These are phyloP conservation scores for Scolopax bukidnonensis DNA, from an alignment of 2,797 vertebrate genomes.

Conservation along the genomic window DNA sequence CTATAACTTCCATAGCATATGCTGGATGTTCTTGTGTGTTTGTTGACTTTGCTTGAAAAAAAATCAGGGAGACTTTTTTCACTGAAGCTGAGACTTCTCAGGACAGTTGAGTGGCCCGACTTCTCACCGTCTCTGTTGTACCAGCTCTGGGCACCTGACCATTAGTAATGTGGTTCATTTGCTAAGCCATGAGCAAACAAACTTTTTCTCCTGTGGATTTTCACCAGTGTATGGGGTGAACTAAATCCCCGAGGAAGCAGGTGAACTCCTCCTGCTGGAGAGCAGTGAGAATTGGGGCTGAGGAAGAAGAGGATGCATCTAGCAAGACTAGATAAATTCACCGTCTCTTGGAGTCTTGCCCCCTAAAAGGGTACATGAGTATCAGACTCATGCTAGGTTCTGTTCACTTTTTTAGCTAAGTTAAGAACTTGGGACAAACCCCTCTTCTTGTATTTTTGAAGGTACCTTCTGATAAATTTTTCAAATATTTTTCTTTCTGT, in stretches of 20 bases:
- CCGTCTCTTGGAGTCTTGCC: fast-evolving
- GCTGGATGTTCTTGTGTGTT: background rate
- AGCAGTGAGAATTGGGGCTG: background rate
- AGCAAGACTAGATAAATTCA: background rate
- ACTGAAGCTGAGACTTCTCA: background rate
- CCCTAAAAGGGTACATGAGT: background rate
- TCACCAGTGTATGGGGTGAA: background rate
- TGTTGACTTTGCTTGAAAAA: background rate
- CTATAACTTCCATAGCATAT: background rate
- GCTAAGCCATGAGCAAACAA: background rate
- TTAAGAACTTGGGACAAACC: background rate
- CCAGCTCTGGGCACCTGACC: background rate
- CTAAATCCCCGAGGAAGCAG: background rate
- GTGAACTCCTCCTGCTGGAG: background rate
- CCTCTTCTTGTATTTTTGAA: background rate
- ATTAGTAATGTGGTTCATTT: background rate
- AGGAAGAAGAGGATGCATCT: background rate
- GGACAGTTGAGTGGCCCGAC: background rate
- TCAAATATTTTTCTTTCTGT: background rate
- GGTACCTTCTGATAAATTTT: background rate
- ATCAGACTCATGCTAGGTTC: background rate
- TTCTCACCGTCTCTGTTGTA: background rate
- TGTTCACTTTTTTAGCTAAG: background rate
- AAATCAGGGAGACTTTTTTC: background rate
- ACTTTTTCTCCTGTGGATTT: background rate